Evolutionary conservation across 2,113 vertebrate genomes (phyloP), one percentile per base, ranked within the genome.

Genomic region (Pipa parva): DNA sequence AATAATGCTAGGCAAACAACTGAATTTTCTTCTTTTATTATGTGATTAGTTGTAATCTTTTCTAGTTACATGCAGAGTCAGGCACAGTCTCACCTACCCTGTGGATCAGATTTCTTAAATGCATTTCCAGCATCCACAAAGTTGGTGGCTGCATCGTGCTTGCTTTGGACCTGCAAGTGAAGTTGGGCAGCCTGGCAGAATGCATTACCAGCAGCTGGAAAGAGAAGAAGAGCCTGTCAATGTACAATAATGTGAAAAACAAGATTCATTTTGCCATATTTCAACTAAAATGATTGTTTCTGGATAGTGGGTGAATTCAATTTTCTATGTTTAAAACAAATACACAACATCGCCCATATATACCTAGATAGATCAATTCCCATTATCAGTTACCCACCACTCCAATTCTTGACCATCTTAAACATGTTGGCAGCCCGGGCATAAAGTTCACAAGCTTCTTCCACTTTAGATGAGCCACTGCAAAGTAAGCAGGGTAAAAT

Each of bases 391-490:
- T 39, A 59, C 66, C 22, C 84, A 96, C 93, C 93, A 64, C 91
- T 95, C 94, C 93, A 97, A 67, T 95, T 96, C 71, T 97, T 97
- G 75, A 91, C 93, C 93, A 97, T 97, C 78, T 97, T 97, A 81
- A 88, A 97, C 92, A 95, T 95, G 77, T 95, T 96, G 7, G 92
- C 94, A 0, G 94, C 94, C 57, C 93, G 86, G 39, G 86, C 87
- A 7, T 93, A 95, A 75, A 94, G 82, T 55, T 97, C 94, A 7
- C 94, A 95, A 4, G 94, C 94, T 76, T 97, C 94, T 76, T 97
- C 94, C 72, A 87, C 69, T 77, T 93, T 94, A 37, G 94, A 95
- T 3, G 93, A 95, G 27, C 93, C 86, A 57, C 94, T 97, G 71
- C 31, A 9, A 54, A 10, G 54, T 11, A 45, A 42, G 39, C 0